These are phyloP conservation scores for Pteropus alecto DNA, from an alignment of 2,113 vertebrate species.

Conservation along the genomic window DNA sequence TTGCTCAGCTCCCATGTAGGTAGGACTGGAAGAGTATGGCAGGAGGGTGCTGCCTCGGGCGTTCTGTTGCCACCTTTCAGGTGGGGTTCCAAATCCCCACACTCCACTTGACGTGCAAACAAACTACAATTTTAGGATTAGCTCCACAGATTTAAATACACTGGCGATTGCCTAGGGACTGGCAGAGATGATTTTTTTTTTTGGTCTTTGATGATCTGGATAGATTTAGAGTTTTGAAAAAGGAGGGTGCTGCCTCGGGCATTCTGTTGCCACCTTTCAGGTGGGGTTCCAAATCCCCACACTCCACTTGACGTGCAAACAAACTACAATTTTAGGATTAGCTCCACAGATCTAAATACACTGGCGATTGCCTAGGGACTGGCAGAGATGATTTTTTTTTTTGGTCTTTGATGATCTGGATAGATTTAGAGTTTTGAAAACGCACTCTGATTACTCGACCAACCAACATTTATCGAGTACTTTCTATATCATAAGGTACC, in stretches of 20 bases:
- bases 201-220: neutral
- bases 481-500: neutral
- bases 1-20: neutral
- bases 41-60: neutral
- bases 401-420: neutral
- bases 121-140: neutral
- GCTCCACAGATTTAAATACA: neutral
- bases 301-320: neutral
- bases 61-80: neutral
- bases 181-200: neutral
- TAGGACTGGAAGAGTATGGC: neutral
- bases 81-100: neutral
- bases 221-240: conserved; percentile 32
- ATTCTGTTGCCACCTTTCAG: neutral
- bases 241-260: neutral
- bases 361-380: neutral
- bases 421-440: conserved; percentile 32
- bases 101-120: neutral
- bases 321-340: neutral
- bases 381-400: neutral
- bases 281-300: neutral
- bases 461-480: neutral
- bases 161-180: neutral
- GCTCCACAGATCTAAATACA: neutral
- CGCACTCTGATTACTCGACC: neutral